Conservation (phyloP, 2,888 invertebrate species). For the Amphipyra tragopoginis region DNA sequence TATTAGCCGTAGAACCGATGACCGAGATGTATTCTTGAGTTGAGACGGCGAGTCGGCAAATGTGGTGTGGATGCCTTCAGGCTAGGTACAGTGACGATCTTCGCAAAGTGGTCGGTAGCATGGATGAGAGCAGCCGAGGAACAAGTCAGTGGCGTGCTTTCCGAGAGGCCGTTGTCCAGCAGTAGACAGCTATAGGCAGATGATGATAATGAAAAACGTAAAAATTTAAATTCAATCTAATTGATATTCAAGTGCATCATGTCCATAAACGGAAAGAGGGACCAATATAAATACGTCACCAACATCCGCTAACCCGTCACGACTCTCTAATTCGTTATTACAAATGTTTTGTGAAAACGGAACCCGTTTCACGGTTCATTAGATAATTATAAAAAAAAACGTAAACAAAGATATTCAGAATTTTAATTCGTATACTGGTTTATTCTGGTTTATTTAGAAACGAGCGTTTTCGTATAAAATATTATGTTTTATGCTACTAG, state of each 20-base stretch:
- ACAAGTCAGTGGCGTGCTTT: too few species aligned
- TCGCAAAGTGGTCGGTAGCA: too few species aligned
- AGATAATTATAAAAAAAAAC: slow-evolving; percentile 68
- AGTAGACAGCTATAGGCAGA: too few species aligned
- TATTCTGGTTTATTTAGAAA: slow-evolving; percentile 26
- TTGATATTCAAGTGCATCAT: slow-evolving; percentile 36
- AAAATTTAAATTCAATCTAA: slow-evolving; percentile 10
- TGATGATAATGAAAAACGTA: too few species aligned
- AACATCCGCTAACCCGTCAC: slow-evolving; percentile 55
- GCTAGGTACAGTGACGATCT: too few species aligned
- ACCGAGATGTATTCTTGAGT: too few species aligned
- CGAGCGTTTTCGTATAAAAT: slow-evolving; percentile 18
- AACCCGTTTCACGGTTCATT: slow-evolving; percentile 81
- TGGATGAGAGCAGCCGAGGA: too few species aligned
- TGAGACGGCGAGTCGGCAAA: too few species aligned
- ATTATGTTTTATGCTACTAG: slow-evolving; percentile 6
- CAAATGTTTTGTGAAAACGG: slow-evolving; percentile 70
- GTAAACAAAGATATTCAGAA: slow-evolving; percentile 66
- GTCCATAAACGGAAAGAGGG: slow-evolving; percentile 48
- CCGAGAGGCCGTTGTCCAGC: too few species aligned
- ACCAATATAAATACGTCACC: slow-evolving; percentile 17
- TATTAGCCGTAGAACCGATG: too few species aligned
- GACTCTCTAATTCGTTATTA: slow-evolving; percentile 65
- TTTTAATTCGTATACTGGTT: slow-evolving; percentile 59
- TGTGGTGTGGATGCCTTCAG: too few species aligned